Percentiles rank a stretch among this genome's conserved stretches.
Evolutionary conservation across 1,140 invertebrate genomes (phyloP).

Genomic region (Drosophila tani): DNA sequence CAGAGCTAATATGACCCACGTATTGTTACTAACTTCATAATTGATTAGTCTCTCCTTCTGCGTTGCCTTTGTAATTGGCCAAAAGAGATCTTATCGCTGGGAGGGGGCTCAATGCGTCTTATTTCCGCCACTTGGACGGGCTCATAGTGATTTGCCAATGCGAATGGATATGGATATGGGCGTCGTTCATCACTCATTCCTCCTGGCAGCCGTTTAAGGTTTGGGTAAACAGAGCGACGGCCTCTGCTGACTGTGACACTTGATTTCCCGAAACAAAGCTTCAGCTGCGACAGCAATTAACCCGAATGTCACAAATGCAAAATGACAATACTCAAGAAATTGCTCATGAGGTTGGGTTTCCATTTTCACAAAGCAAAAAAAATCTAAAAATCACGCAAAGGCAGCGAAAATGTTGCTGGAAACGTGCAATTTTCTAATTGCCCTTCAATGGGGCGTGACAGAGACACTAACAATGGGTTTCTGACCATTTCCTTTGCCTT

Average conservation of each 20-base stretch:
- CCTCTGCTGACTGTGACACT: constrained; percentile 22
- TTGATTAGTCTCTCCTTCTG: constrained; percentile 27
- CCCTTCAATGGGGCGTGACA: constrained; percentile 65
- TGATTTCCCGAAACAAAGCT: constrained; percentile 18
- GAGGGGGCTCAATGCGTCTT: constrained; percentile 34
- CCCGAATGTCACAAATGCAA: constrained; percentile 47
- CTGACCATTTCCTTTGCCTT: constrained; percentile 22
- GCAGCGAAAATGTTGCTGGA: constrained; percentile 29
- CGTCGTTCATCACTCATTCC: constrained; percentile 53
- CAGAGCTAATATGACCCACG: constrained; percentile 13
- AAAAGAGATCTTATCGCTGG: constrained; percentile 37
- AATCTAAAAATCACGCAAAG: constrained; percentile 22
- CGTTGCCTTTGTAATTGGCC: constrained; percentile 31
- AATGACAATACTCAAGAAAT: constrained; percentile 46
- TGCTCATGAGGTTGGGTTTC: constrained; percentile 41
- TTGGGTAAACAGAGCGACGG: constrained; percentile 23
- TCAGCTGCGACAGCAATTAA: constrained; percentile 46
- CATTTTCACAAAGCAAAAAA: constrained; percentile 38
- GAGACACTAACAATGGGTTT: constrained; percentile 46
- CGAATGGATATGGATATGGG: constrained; percentile 28
- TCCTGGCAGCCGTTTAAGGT: constrained; percentile 18
- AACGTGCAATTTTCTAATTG: constrained; percentile 53
- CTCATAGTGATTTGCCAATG: constrained; percentile 41
- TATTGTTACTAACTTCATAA: constrained; percentile 50
- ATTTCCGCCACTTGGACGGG: constrained; percentile 46